Percentiles rank a stretch among this genome's conserved stretches.
phyloP scores from a whole-genome alignment of 2,113 vertebrate genomes.

The Bettongia penicillata region DNA sequence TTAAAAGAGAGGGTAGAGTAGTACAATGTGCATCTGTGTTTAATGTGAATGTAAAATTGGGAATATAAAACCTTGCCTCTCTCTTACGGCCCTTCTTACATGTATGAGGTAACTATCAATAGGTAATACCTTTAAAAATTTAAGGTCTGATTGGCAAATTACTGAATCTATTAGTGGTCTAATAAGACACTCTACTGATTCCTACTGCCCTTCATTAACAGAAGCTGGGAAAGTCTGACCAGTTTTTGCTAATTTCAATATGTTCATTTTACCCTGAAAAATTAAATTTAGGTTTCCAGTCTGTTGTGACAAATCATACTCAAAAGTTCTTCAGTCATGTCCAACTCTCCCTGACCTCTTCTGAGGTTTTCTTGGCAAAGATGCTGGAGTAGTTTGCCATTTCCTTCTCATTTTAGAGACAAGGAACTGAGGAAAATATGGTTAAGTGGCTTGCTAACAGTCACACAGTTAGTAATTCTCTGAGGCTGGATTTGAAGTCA shows the following conservation, averaged over 20 bases:
- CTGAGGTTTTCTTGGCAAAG: no score
- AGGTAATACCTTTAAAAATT: neutral
- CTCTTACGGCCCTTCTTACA: neutral
- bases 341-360: no score
- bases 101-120: no score
- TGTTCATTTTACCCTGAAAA: conserved; percentile 17
- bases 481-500: no score
- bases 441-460: no score
- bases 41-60: neutral
- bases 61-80: neutral
- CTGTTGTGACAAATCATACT: neutral
- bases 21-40: neutral
- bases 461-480: no score
- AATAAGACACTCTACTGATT: conserved; percentile 1
- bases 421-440: no score
- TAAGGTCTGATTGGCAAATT: conserved; percentile 33
- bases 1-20: neutral
- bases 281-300: neutral
- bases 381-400: no score
- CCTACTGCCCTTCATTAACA: neutral
- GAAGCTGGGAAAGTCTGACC: conserved; percentile 38
- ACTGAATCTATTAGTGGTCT: conserved; percentile 32
- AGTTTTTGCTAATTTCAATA: conserved; percentile 34
- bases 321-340: neutral
- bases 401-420: no score